Conservation (phyloP, 2,797 vertebrate species). For the Centropyge bicolor region DNA sequence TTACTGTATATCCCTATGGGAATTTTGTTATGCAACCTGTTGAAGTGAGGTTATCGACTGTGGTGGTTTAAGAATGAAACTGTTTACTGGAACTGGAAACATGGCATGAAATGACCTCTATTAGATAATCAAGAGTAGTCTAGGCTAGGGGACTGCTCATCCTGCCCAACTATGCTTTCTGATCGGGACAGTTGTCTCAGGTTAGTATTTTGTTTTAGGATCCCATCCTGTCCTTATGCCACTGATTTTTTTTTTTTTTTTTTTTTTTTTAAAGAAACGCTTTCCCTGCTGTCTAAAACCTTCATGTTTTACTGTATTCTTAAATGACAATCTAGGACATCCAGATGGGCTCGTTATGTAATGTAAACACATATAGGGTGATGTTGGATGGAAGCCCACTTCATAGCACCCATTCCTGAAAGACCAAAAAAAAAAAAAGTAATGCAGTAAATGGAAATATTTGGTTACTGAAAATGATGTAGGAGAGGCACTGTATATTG, state of each 20-base stretch:
- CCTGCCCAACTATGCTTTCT: constrained; percentile 18
- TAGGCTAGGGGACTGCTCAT: constrained; percentile 3
- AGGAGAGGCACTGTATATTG: not conserved
- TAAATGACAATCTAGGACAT: constrained; percentile 70
- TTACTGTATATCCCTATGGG: constrained; percentile 80
- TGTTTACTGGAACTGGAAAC: constrained; percentile 43
- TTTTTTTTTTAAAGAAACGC: too few relatives aligned
- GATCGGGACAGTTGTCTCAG: constrained; percentile 58
- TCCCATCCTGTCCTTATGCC: constrained; percentile 24
- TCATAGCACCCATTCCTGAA: constrained; percentile 49
- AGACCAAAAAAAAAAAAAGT: constrained; percentile 43
- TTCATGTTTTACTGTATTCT: constrained; percentile 15
- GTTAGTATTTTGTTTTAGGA: constrained; percentile 30
- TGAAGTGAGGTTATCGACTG: constrained; percentile 57
- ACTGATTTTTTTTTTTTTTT: too few relatives aligned
- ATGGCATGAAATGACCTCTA: not conserved
- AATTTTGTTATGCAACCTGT: constrained; percentile 73
- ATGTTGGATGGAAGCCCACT: constrained; percentile 28
- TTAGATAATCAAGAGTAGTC: constrained; percentile 25
- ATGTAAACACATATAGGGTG: constrained; percentile 10
- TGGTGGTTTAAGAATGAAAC: constrained; percentile 50
- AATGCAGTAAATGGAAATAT: constrained; percentile 36
- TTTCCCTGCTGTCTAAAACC: constrained; percentile 24
- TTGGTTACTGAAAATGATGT: constrained; percentile 45
- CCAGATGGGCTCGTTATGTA: constrained; percentile 43